Conservation (phyloP, 1,140 invertebrate genomes). For the Hypothenemus hampei region DNA sequence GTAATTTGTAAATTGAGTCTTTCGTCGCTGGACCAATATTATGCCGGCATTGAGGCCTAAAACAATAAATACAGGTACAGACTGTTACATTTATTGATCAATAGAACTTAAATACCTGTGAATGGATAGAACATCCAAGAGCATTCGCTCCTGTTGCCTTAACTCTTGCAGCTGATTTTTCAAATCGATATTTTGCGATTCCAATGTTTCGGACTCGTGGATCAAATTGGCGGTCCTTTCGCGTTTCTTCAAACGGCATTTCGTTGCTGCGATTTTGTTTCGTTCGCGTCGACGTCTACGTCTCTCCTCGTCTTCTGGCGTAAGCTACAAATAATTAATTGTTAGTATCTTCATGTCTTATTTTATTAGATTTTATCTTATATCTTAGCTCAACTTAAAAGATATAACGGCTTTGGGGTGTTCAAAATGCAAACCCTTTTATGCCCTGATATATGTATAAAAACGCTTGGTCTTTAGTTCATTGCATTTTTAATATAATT, state of each 20-base stretch:
- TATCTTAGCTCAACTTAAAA: not conserved
- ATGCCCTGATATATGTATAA: too few relatives aligned
- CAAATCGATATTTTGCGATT: conserved; percentile 80
- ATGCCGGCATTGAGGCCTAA: conserved; percentile 60
- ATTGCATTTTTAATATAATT: too few relatives aligned
- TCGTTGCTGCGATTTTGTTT: conserved; percentile 93
- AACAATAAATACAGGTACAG: too few relatives aligned
- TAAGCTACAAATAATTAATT: conserved; percentile 56
- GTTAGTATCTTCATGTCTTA: too few relatives aligned
- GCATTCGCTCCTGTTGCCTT: conserved; percentile 64
- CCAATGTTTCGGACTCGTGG: conserved; percentile 78
- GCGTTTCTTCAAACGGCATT: conserved; percentile 90
- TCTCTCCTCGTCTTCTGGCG: conserved; percentile 86
- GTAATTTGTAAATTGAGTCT: conserved; percentile 35
- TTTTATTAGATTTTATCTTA: not conserved
- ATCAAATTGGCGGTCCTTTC: conserved; percentile 82
- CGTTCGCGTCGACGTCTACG: conserved; percentile 76
- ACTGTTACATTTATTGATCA: too few relatives aligned
- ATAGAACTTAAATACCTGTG: conserved; percentile 46
- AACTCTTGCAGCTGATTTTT: conserved; percentile 73
- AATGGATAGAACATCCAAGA: conserved; percentile 68
- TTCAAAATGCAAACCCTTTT: not conserved
- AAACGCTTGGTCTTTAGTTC: too few relatives aligned
- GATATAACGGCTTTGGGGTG: not conserved
- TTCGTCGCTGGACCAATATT: conserved; percentile 45